Conservation (phyloP, 2,797 vertebrate genomes). For the Agapornis canus region DNA sequence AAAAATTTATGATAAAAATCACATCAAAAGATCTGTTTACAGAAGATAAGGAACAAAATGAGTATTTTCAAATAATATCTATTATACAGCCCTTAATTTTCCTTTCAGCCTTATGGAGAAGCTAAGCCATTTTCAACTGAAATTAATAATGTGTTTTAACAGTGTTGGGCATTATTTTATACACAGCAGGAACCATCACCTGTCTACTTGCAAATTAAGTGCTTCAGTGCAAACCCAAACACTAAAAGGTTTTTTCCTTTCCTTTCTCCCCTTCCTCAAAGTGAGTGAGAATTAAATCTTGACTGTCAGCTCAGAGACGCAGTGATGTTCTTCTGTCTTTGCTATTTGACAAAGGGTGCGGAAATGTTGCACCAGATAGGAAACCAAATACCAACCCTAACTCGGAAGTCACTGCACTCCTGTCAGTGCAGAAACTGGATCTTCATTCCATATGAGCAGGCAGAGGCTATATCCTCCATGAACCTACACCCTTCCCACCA, state of each 20-base stretch:
- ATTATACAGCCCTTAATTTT: background rate
- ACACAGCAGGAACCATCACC: background rate
- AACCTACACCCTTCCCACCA: background rate
- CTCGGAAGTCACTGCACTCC: background rate
- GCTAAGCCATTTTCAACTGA: background rate
- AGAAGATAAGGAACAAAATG: background rate
- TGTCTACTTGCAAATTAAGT: background rate
- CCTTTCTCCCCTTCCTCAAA: background rate
- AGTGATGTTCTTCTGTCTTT: background rate
- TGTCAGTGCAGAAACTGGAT: background rate
- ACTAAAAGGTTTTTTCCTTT: background rate
- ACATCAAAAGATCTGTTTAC: background rate
- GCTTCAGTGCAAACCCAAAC: background rate
- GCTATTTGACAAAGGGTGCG: background rate
- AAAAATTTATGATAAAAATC: slow-evolving; percentile 23
- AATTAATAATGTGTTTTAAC: background rate
- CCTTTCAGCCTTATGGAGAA: background rate
- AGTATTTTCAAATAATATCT: background rate
- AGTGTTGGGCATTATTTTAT: background rate
- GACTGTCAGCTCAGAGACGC: background rate
- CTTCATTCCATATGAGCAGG: background rate
- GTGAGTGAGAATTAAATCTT: background rate
- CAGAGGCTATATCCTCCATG: background rate
- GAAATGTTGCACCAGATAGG: background rate
- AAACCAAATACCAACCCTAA: background rate